phyloP scores from a whole-genome alignment of 53 echinoderm and acorn worm genomes.

The Paracentrotus lividus region DNA sequence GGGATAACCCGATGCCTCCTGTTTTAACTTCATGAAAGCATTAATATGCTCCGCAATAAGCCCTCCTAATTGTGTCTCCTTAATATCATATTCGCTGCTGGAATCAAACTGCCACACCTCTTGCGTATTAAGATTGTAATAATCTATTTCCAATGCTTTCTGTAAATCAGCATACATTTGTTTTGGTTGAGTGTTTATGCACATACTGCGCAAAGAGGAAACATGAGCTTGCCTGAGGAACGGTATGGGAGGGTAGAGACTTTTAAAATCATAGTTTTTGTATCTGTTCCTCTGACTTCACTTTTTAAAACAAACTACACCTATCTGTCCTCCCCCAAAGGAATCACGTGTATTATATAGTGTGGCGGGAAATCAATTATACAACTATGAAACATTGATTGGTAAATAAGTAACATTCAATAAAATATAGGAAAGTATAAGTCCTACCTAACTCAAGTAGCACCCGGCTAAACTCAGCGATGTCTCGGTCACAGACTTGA shows the following conservation, averaged over 20 bases:
- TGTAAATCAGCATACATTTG: background rate
- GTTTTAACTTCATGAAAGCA: background rate
- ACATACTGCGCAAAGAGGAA: background rate
- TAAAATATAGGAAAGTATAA: no score
- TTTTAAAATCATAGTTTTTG: background rate
- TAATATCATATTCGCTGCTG: background rate
- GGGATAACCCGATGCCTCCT: background rate
- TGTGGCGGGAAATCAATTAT: no score
- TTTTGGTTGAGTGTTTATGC: background rate
- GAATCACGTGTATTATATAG: background rate
- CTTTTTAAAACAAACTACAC: background rate
- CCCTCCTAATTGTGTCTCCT: background rate
- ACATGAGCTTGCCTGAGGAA: background rate
- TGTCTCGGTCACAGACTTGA: no score
- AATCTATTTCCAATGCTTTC: background rate
- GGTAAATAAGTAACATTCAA: no score
- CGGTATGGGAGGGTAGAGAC: conserved; percentile 6
- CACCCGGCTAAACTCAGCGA: no score
- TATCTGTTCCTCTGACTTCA: background rate
- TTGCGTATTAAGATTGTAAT: background rate
- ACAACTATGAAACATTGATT: no score
- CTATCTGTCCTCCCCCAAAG: background rate
- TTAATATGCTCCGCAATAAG: background rate
- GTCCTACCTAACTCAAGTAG: no score
- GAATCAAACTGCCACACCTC: background rate